Conservation (phyloP, 2,888 invertebrate species). For the Phortica magna region DNA sequence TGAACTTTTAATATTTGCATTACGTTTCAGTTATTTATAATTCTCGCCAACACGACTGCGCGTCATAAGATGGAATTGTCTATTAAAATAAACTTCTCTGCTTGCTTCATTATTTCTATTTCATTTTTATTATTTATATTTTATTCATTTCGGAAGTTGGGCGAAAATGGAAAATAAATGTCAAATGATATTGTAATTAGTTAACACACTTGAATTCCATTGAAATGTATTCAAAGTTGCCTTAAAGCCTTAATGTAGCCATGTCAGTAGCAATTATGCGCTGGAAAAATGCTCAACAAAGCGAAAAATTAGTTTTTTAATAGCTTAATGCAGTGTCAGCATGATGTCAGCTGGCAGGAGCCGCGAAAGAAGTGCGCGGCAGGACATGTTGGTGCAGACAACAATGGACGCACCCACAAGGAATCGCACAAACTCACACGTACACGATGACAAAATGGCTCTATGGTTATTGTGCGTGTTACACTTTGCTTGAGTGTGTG, state of each 20-base stretch:
- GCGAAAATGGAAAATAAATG: conserved; percentile 23
- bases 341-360: background rate
- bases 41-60: too few species aligned
- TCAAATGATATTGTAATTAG: conserved; percentile 17
- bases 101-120: too few species aligned
- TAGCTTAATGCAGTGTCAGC: conserved; percentile 29
- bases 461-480: background rate
- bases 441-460: background rate
- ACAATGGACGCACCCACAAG: background rate
- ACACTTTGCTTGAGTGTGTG: background rate
- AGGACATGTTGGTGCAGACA: background rate
- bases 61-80: too few species aligned
- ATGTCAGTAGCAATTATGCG: conserved; percentile 48
- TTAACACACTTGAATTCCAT: background rate
- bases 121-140: background rate
- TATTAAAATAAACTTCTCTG: too few species aligned
- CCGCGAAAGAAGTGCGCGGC: background rate
- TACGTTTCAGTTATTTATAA: too few species aligned
- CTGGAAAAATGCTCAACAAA: conserved; percentile 65
- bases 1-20: too few species aligned
- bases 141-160: background rate
- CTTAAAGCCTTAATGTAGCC: conserved; percentile 30
- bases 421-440: background rate
- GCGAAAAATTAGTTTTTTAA: conserved; percentile 68
- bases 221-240: conserved; percentile 11